A percentile compares a stretch with the other conserved stretches of the same genome.
phyloP scores from a whole-genome alignment of 2,797 vertebrate genomes.

The Aythya fuligula region DNA sequence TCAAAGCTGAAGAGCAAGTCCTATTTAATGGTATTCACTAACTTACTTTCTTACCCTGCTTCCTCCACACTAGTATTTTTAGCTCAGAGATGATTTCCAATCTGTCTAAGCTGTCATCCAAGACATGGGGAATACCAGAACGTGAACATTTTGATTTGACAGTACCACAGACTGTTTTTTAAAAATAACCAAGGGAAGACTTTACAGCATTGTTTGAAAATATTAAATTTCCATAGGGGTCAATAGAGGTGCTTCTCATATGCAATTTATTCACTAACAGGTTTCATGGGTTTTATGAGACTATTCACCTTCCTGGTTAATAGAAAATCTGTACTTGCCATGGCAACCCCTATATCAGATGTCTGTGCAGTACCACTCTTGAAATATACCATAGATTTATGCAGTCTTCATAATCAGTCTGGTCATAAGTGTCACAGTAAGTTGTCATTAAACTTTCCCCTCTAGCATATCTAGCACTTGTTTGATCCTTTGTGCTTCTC shows the following conservation, averaged over 20 bases:
- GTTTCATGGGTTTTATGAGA: slow-evolving; percentile 48
- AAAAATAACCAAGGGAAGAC: slow-evolving; percentile 11
- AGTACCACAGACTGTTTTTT: background rate
- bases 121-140: slow-evolving; percentile 46
- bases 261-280: slow-evolving; percentile 55
- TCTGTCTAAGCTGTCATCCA: slow-evolving; percentile 45
- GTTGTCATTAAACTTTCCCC: slow-evolving; percentile 59
- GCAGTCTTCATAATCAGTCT: slow-evolving; percentile 53
- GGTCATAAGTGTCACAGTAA: slow-evolving; percentile 52
- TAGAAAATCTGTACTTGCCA: slow-evolving; percentile 64
- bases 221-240: slow-evolving; percentile 44
- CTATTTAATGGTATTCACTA: background rate
- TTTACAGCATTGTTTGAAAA: slow-evolving; percentile 47
- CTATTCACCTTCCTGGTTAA: slow-evolving; percentile 56
- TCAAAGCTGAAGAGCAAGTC: background rate
- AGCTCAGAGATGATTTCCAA: slow-evolving; percentile 28
- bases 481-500: slow-evolving; percentile 12
- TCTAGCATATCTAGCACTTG: background rate
- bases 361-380: background rate
- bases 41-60: background rate
- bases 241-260: slow-evolving; percentile 22
- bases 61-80: slow-evolving; percentile 59
- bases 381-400: slow-evolving; percentile 41
- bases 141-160: slow-evolving; percentile 21
- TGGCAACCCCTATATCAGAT: slow-evolving; percentile 53